Conservation (phyloP, 2,113 vertebrate genomes). For the Eira barbara region DNA sequence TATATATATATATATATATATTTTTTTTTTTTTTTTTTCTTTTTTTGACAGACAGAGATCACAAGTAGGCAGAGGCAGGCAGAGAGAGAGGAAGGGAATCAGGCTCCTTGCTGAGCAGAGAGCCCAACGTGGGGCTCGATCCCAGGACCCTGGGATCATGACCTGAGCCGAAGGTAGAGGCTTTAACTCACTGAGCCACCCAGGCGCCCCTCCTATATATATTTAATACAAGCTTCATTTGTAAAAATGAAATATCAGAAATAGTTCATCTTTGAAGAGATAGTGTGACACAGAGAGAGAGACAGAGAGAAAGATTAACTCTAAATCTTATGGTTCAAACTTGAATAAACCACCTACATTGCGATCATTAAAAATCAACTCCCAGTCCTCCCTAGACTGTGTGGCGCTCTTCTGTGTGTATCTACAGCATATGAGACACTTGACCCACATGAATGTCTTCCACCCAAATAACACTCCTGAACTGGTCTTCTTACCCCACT, state of each 20-base stretch:
- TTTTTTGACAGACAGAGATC: too few species aligned
- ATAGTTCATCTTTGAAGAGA: background rate
- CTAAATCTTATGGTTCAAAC: background rate
- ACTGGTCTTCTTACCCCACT: background rate
- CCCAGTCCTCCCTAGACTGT: background rate
- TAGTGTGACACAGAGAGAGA: background rate
- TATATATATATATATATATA: background rate
- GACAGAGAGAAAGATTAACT: background rate
- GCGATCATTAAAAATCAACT: background rate
- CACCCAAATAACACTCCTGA: background rate
- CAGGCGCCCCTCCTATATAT: background rate
- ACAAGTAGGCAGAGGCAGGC: too few species aligned
- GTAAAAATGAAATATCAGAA: background rate
- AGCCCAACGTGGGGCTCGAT: too few species aligned
- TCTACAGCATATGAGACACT: background rate
- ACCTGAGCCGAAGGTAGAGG: too few species aligned
- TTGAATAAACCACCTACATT: background rate
- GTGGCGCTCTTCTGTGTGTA: background rate
- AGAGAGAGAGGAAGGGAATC: too few species aligned
- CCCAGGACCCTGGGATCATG: too few species aligned
- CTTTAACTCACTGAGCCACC: too few species aligned
- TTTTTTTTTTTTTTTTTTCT: too few species aligned
- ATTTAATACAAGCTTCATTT: background rate
- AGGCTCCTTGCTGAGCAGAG: too few species aligned
- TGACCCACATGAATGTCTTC: background rate